Evolutionary conservation across 2,888 invertebrate genomes (phyloP), one percentile per base, ranked within the genome.

Genomic region (Eristalis intricaria): DNA sequence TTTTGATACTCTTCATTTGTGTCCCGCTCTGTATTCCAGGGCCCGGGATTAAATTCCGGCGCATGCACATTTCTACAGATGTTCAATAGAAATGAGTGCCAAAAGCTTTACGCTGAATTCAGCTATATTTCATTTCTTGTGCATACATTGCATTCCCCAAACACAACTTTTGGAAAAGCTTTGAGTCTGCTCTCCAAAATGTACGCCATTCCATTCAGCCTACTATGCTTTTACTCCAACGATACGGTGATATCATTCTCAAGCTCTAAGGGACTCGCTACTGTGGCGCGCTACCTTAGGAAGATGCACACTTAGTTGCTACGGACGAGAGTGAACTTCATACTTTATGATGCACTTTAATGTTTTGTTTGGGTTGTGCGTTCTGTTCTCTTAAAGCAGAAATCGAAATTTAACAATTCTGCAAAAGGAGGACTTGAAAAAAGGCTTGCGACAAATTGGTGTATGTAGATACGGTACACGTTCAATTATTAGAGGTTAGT

Each of bases 401-500:
- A 76, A 58, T 58, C 76, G 23, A 66, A 81, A 73, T 85, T 85
- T 64, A 77, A 82, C 69, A 63, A 75, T 85, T 50, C 71, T n/a
- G 56, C 64, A 60, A 77, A 77, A 73, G 63, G 40, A 63, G 63
- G 68, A 50, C 63, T 35, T 38, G 61, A 68, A 65, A 22, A 65
- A 77, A 58, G 71, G 69, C 85, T 77, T 43, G 81, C 7, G 76
- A 77, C 73, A 85, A 77, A 77, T 77, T 81, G 71, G 82, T 82
- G 85, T 68, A 73, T 77, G 82, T 56, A 73, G 71, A 82, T 82
- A 82, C 64, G 56, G 60, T 73, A 77, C 68, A 77, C 77, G 81
- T 73, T 82, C 82, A 82, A 82, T 82, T 82, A 85, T 77, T 82
- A 69, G 81, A 85, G 85, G 85, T 85, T 85, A 85, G 85, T 73